Conservation (phyloP, 2,797 vertebrate genomes). For the Manis pentadactyla region DNA sequence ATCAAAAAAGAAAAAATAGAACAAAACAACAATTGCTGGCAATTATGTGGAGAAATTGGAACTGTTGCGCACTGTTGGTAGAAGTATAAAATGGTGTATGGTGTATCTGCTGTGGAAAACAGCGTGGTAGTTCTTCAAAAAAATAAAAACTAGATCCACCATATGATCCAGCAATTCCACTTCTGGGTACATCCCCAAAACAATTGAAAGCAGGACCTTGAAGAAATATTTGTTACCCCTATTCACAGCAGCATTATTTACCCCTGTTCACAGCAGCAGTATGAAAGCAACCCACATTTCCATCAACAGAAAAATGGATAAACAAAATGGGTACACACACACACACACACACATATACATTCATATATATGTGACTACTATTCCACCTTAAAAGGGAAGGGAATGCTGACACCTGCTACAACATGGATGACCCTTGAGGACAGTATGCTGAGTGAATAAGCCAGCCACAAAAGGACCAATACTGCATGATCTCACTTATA, state of each 20-base stretch:
- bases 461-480: neutral
- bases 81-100: neutral
- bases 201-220: too few relatives aligned
- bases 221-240: neutral
- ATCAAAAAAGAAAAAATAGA: neutral
- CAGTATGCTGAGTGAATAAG: neutral
- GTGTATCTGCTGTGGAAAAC: neutral
- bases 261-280: neutral
- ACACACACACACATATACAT: fast-evolving
- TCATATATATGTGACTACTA: too few relatives aligned
- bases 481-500: neutral
- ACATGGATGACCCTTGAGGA: neutral
- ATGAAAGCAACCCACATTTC: neutral
- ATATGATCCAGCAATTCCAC: neutral
- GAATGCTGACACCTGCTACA: neutral
- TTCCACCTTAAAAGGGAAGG: neutral
- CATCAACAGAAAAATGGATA: neutral
- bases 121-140: neutral
- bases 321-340: neutral
- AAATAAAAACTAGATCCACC: neutral
- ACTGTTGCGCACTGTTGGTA: too few relatives aligned
- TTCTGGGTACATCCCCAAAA: neutral
- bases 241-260: neutral
- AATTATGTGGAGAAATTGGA: neutral
- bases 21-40: neutral